Evolutionary conservation across 2,113 vertebrate species (phyloP), one percentile per base, ranked within the genome.

Genomic region (Candoia aspera): DNA sequence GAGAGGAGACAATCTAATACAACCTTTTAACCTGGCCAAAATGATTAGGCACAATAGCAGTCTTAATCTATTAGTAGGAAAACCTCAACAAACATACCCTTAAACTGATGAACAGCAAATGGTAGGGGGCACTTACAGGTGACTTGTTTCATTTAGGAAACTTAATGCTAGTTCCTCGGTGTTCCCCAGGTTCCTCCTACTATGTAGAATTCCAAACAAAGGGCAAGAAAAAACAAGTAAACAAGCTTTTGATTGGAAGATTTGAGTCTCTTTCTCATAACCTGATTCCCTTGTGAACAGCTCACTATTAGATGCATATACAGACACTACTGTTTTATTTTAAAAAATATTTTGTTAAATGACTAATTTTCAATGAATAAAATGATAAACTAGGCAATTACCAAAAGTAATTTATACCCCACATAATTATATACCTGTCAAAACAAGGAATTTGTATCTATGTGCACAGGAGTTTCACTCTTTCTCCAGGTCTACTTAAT

Each of bases 351-450:
- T 96, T 95, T 91, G 93, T 96, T 96, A 95, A 90, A 91, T 93
- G 90, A 84, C 91, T 96, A 94, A 97, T 97, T 97, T 97, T 96
- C 92, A 95, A 95, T 91, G 93, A 96, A 96, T 94, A 93, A 95
- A 96, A 96, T 95, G 94, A 97, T 96, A 97, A 97, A 97, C 95
- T 96, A 97, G 93, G 96, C 97, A 97, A 96, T 97, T 96, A 96
- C 49, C 6, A 87, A 94, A 57, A 83, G 57, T 95, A 95, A 96
- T 97, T 96, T 96, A 97, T 97, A 95, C 94, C 84, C 96, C 95
- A 93, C 94, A 94, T 95, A 97, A 97, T 97, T 96, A 95, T 89
- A 95, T 91, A 97, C 96, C 92, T 97, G 95, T 97, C 96, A 97
- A 93, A 96, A 93, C 84, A 93, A 89, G 85, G 91, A 13, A 90